Base-by-base conservation (phyloP, 2,888 invertebrate genomes). In the Nineta flava region DNA sequence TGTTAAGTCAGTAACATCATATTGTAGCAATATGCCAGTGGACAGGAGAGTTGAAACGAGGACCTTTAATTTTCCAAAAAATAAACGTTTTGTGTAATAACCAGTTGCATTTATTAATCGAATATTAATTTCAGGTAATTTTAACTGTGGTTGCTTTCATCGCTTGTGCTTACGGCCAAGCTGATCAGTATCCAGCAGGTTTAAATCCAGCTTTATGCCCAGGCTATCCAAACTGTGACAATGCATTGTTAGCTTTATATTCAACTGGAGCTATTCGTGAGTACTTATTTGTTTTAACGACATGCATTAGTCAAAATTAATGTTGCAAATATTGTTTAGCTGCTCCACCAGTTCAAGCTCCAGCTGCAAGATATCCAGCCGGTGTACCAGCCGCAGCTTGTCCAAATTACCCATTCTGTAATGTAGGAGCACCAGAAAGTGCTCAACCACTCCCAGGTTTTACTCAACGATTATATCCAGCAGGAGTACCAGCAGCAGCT, bases 351-450 rank as follows among this genome's bases (percentile, higher is more conserved):
- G 7, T 16, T 3, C 19, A 12, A 12, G 58, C 63, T 48, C 63
- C 64, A 3, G 62, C 63, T 16, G 47, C 44, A n/a, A 65, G 67
- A 49, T 74, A 73, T 61, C 74, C 74, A n/a, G 74, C 74, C 12
- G 69, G 67, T 54, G 66, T 75, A 54, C 66, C 69, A 56, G 65
- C 75, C 9, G 71, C 75, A 5, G 65, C 68, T 41, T 75, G 75
- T 66, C 75, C 75, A 53, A 75, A 75, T 70, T 76, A 76, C 65
- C 76, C 76, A 1, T 75, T 71, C 68, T 76, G 75, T 26, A 34
- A 45, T 19, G 44, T 19, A 12, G 41, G 41, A 7, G 21, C 15
- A n/a, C 16, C 47, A 9, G 16, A 16, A 7, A 34, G 44, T 3
- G 44, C 45, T 34, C 10, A 13, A 45, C 48, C 48, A 12, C 47